Evolutionary conservation across 2,888 invertebrate species (phyloP).

Genomic region (Heteromurus nitidus): DNA sequence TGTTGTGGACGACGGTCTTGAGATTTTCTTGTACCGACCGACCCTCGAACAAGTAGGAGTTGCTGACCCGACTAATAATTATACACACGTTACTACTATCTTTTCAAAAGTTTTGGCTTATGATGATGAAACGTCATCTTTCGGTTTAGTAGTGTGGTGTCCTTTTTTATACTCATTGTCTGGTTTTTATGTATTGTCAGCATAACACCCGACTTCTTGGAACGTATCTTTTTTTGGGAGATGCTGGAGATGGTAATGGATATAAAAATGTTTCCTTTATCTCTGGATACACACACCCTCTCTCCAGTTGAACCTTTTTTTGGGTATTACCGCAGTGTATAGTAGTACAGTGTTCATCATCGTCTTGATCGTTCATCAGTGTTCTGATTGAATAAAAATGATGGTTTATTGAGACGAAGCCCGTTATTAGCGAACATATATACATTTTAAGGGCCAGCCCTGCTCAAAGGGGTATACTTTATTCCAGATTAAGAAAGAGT

Average conservation of each 20-base stretch:
- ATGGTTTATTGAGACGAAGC: constrained; percentile 23
- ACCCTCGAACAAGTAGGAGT: constrained; percentile 47
- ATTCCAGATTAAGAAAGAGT: too few species aligned
- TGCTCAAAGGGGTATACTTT: too few species aligned
- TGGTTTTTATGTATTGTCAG: constrained; percentile 37
- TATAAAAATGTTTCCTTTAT: background rate
- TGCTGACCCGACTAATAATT: constrained; percentile 72
- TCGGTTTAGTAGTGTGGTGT: background rate
- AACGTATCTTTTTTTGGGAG: too few species aligned
- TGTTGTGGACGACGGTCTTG: constrained; percentile 17
- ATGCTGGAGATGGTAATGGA: constrained; percentile 24
- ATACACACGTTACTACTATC: constrained; percentile 51
- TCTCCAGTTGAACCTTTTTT: too few species aligned
- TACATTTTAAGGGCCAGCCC: constrained; percentile 16
- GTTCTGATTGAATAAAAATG: constrained; percentile 48
- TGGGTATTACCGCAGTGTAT: constrained; percentile 27
- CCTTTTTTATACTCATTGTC: constrained; percentile 28
- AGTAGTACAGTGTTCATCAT: too few species aligned
- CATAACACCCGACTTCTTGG: background rate
- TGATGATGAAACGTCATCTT: background rate
- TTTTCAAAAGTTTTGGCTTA: background rate
- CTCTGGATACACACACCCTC: constrained; percentile 2
- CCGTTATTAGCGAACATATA: constrained; percentile 17
- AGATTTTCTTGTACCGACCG: constrained; percentile 40
- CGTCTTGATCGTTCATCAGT: too few species aligned